Base-by-base conservation (phyloP, 2,888 invertebrate genomes). In the Eupithecia insigniata region DNA sequence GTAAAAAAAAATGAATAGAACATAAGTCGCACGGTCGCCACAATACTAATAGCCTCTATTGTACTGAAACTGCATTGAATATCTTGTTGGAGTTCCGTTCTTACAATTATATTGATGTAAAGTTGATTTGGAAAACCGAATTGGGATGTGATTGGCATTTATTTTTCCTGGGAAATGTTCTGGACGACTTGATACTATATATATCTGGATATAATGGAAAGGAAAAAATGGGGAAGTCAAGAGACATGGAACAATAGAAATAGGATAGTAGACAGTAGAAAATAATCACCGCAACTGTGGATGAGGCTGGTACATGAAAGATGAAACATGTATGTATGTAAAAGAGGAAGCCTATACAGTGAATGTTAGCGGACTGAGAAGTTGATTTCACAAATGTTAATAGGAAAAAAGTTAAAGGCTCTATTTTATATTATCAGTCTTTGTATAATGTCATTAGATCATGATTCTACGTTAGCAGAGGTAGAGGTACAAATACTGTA, bases 1-100 rank as follows among this genome's bases (percentile, higher is more conserved):
- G 72, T 60, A 43, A 36, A 70, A 73, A 26, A 70, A 70, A 67
- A 36, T 67, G 61, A 62, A 72, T 60, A 36, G 26, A 64, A 64
- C 36, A 3, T 16, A 55, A 55, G 32, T 74, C 71, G 16, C 74
- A 74, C 74, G 74, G 58, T 68, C 64, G n/a, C 43, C 32, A 73
- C 70, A 70, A 74, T 74, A 68, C 65, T 67, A 66, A 74, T 67
- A 70, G 67, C n/a, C 36, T 43, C 66, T 66, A 71, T 73, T 73
- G 69, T 71, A 26, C 61, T 64, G 36, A 70, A 69, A 26, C 66
- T 64, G 32, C 66, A 66, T 67, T 62, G 34, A 64, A 71, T 69
- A 64, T 60, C 64, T 55, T 69, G 67, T 66, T 62, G 10, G 22
- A 39, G 66, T 18, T 65, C 70, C 43, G 66, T 69, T 71, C 71